A percentile compares a stretch with the other conserved stretches of the same genome.
Evolutionary conservation across 2,797 vertebrate genomes (phyloP).

Genomic region (Cheirogaleus major): DNA sequence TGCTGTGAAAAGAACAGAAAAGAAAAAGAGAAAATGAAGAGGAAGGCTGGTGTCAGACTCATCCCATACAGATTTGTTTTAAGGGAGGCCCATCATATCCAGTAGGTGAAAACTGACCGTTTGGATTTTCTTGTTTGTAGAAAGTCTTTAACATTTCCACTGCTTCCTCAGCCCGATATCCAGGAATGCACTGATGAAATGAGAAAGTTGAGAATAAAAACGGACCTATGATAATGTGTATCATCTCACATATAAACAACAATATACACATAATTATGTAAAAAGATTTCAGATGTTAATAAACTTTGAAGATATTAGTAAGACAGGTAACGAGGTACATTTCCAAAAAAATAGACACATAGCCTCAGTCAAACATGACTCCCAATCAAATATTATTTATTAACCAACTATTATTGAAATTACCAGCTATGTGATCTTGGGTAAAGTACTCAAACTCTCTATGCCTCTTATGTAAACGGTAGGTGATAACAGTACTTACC

Average conservation of each 20-base stretch:
- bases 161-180: conserved; percentile 94
- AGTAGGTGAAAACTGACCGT: conserved; percentile 88
- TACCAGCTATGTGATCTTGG: neutral
- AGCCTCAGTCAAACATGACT: neutral
- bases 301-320: neutral
- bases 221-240: neutral
- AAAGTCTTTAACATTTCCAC: conserved; percentile 95
- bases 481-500: neutral
- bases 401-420: neutral
- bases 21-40: conserved; percentile 58
- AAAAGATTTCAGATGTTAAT: neutral
- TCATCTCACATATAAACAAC: neutral
- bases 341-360: neutral
- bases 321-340: neutral
- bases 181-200: conserved; percentile 90
- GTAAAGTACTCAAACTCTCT: neutral
- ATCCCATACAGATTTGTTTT: conserved; percentile 13
- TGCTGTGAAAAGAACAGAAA: conserved; percentile 85
- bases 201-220: conserved; percentile 57
- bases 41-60: neutral
- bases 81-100: neutral
- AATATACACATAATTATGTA: neutral
- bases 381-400: neutral
- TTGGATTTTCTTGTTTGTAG: conserved; percentile 98
- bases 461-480: neutral